Base-by-base conservation (phyloP, 2,113 vertebrate species). In the Sinocyclocheilus anophthalmus region DNA sequence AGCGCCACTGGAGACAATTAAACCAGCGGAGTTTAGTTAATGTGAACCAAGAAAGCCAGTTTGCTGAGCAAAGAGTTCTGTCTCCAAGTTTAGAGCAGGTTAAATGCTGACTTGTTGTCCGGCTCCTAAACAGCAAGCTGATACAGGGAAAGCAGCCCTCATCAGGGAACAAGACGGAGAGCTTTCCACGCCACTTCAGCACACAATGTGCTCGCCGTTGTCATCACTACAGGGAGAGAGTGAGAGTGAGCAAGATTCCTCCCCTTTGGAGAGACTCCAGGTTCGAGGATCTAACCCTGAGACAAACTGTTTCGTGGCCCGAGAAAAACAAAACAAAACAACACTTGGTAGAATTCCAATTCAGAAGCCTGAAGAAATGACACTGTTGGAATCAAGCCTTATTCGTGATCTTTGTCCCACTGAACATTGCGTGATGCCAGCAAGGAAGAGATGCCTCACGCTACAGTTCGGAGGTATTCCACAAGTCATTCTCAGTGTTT, bases 401-500 rank as follows among this genome's bases (percentile, higher is more conserved):
- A 55, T 86, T 59, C 80, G 10, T 16, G 39, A 83, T 82, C 79
- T 67, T 33, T 81, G 85, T 81, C 77, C 78, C 24, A 86, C 50
- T 12, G 53, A 80, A 72, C 61, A 12, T 20, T 73, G 67, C 1
- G 53, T 48, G 26, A 61, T 69, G 26, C 80, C 67, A 63, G 77
- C 24, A 1, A 86, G 50, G 53, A 48, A 69, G 37, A 75, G 67
- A 45, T 33, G 48, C 77, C 39, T 61, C 69, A 73, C 77, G 1
- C 30, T 73, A 59, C 42, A 75, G 42, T 26, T 53, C 20, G 33
- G 20, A 76, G 57, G 26, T 65, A 65, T 78, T 50, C 75, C 63
- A 78, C 75, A 53, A 76, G 59, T 85, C 84, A 85, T 85, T 78
- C 48, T 85, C 24, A 22, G 53, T 30, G 26, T 16, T 77, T 63